A percentile compares a stretch with the other conserved stretches of the same genome.
These are phyloP conservation scores for Tubulanus polymorphus DNA, from an alignment of 2,888 invertebrate genomes.

Conservation along the genomic window DNA sequence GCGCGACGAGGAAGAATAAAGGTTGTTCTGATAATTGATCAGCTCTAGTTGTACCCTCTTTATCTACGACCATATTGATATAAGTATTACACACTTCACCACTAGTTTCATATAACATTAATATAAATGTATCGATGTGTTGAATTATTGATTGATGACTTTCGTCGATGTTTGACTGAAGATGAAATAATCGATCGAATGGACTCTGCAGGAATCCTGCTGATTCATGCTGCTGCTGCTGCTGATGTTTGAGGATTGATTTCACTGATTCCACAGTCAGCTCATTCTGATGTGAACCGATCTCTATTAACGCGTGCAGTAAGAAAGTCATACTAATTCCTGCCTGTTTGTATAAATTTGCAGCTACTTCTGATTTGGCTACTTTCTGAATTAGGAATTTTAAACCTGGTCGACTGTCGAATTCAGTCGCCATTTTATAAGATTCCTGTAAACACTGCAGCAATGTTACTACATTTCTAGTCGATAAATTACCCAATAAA, in stretches of 20 bases:
- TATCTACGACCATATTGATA: conserved; percentile 42
- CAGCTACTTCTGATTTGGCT: conserved; percentile 46
- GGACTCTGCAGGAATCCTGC: neutral
- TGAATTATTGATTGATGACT: conserved; percentile 12
- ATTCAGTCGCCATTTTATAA: conserved; percentile 76
- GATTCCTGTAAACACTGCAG: conserved; percentile 66
- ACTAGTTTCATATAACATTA: conserved; percentile 36
- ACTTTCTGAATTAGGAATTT: conserved; percentile 88
- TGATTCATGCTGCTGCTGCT: neutral
- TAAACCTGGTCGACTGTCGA: conserved; percentile 84
- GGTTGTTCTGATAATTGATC: conserved; percentile 57
- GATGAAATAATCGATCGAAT: neutral
- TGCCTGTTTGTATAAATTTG: conserved; percentile 63
- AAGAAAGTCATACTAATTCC: conserved; percentile 84
- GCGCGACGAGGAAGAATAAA: conserved; percentile 60
- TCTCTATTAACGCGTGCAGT: conserved; percentile 76
- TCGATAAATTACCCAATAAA: conserved; percentile 38
- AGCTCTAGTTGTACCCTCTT: conserved; percentile 37
- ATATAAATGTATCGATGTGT: conserved; percentile 30
- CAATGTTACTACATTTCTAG: conserved; percentile 34
- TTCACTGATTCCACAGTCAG: conserved; percentile 18
- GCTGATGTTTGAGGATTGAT: neutral
- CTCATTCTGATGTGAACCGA: conserved; percentile 61
- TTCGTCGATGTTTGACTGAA: neutral
- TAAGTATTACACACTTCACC: conserved; percentile 45